phyloP scores from a whole-genome alignment of 2,113 vertebrate genomes.

The Sula dactylatra region DNA sequence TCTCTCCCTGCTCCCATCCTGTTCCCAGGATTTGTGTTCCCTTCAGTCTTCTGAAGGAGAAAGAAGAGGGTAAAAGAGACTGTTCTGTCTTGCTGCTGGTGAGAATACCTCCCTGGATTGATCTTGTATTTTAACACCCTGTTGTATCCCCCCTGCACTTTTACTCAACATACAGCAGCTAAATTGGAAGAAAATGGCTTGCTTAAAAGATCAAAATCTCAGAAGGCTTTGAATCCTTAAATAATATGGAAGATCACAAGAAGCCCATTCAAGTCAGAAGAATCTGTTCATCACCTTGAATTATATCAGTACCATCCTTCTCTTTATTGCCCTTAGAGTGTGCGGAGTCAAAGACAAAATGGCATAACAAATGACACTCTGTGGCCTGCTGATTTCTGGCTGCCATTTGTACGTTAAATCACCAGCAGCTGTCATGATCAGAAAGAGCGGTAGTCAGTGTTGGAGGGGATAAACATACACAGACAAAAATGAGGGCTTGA shows the following conservation, averaged over 20 bases:
- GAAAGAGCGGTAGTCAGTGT: background rate
- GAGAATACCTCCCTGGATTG: background rate
- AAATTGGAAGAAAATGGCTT: slow-evolving; percentile 13
- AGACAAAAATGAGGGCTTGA: background rate
- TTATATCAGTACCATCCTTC: slow-evolving; percentile 20
- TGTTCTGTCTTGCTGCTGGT: background rate
- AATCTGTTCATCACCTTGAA: slow-evolving; percentile 40
- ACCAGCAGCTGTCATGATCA: background rate
- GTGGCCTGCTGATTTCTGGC: slow-evolving; percentile 4
- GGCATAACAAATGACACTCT: slow-evolving; percentile 3
- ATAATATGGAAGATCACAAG: slow-evolving; percentile 51
- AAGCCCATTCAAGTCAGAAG: slow-evolving; percentile 16
- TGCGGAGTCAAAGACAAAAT: slow-evolving; percentile 10
- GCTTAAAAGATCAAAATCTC: slow-evolving; percentile 33
- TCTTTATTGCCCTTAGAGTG: slow-evolving; percentile 3
- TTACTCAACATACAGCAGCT: background rate
- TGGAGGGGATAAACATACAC: background rate
- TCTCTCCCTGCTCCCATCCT: background rate
- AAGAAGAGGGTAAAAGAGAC: background rate
- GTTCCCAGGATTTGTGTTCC: background rate
- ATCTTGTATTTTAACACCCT: slow-evolving; percentile 10
- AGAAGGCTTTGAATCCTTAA: slow-evolving; percentile 17
- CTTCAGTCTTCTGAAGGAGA: background rate
- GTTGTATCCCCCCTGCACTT: background rate
- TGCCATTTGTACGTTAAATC: slow-evolving; percentile 21